Percentiles rank a stretch among this genome's conserved stretches.
phyloP scores from a whole-genome alignment of 2,113 vertebrate genomes.

The Chionomys nivalis region DNA sequence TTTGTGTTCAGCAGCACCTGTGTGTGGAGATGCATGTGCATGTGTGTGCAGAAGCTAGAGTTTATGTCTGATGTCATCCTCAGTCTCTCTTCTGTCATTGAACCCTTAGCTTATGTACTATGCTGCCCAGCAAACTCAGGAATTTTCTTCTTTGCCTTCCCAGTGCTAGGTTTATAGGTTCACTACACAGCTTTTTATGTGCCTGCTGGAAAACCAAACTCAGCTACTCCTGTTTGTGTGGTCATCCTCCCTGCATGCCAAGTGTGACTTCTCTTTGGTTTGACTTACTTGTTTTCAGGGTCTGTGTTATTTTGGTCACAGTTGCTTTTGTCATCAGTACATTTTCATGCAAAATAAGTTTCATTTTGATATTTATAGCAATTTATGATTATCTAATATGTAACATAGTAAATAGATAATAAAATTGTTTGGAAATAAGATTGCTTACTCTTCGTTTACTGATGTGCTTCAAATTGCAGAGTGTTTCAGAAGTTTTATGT shows the following conservation, averaged over 20 bases:
- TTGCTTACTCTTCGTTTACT: neutral
- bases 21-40: neutral
- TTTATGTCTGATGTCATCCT: neutral
- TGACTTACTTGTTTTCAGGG: neutral
- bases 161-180: neutral
- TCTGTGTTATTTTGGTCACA: neutral
- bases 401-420: neutral
- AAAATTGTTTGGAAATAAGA: constrained; percentile 47
- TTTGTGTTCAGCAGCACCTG: neutral
- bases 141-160: neutral
- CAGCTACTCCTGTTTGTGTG: neutral
- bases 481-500: neutral
- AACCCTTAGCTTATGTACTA: neutral
- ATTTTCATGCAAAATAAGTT: neutral
- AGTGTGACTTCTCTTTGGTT: neutral
- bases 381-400: neutral
- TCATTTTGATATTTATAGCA: neutral
- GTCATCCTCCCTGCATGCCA: no score
- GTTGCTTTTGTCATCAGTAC: neutral
- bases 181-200: neutral
- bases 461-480: neutral
- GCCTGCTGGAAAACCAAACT: neutral
- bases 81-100: neutral
- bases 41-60: neutral
- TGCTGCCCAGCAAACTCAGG: neutral